phyloP scores from a whole-genome alignment of 2,888 invertebrate species.

The Pocota personata region DNA sequence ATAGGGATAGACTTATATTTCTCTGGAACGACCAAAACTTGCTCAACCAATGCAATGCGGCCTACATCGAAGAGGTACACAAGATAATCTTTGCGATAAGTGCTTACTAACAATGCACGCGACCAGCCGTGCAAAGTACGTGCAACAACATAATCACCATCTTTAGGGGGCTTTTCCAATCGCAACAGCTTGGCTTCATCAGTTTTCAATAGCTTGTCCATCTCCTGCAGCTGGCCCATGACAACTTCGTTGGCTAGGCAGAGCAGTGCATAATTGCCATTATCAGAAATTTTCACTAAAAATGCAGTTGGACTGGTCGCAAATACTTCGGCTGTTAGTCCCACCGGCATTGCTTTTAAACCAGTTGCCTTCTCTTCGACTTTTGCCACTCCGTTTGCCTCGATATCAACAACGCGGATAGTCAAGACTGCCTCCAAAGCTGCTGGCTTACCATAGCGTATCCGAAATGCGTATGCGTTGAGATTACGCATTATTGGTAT shows the following conservation, averaged over 20 bases:
- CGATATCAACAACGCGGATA: slow-evolving; percentile 65
- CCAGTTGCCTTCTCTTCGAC: slow-evolving; percentile 68
- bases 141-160: slow-evolving; percentile 74
- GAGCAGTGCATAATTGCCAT: slow-evolving; percentile 72
- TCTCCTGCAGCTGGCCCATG: slow-evolving; percentile 2
- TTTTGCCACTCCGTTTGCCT: slow-evolving; percentile 54
- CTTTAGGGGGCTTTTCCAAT: slow-evolving; percentile 46
- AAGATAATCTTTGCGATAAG: slow-evolving; percentile 67
- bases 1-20: slow-evolving; percentile 66
- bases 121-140: slow-evolving; percentile 73
- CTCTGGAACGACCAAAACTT: slow-evolving; percentile 73
- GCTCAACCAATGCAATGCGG: slow-evolving; percentile 66
- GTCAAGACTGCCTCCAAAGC: slow-evolving; percentile 74
- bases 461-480: slow-evolving; percentile 75
- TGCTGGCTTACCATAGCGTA: slow-evolving; percentile 56
- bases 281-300: slow-evolving; percentile 68
- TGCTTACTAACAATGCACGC: slow-evolving; percentile 73
- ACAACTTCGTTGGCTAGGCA: slow-evolving; percentile 14
- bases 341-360: slow-evolving; percentile 37
- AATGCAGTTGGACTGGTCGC: slow-evolving; percentile 37
- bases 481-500: slow-evolving; percentile 76
- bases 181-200: slow-evolving; percentile 45
- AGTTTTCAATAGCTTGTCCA: slow-evolving; percentile 51
- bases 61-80: slow-evolving; percentile 76
- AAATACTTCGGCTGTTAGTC: slow-evolving; percentile 61